A percentile compares a stretch with the other conserved stretches of the same genome.
These are phyloP conservation scores for Trypoxylon attenuatum DNA, from an alignment of 2,888 invertebrate species.

Conservation along the genomic window DNA sequence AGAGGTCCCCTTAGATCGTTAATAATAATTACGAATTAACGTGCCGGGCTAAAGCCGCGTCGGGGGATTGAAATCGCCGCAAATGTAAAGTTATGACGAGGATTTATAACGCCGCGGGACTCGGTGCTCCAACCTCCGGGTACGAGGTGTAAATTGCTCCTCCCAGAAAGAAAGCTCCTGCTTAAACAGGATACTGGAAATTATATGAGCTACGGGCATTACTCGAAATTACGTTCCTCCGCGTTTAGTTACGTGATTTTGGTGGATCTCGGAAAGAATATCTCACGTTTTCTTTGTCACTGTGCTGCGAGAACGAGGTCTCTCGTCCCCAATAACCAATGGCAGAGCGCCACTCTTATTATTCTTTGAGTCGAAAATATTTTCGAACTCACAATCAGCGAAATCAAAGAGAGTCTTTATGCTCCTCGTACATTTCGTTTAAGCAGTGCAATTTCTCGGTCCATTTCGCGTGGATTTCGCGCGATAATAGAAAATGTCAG, in stretches of 20 bases:
- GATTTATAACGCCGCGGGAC: constrained; percentile 61
- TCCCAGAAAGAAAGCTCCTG: constrained; percentile 40
- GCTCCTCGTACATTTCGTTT: constrained; percentile 27
- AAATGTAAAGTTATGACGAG: constrained; percentile 70
- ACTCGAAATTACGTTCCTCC: constrained; percentile 26
- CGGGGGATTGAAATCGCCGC: constrained; percentile 70
- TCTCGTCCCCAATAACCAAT: no score
- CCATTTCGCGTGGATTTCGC: no score
- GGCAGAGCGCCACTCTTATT: no score
- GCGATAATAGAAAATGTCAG: no score
- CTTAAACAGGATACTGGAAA: constrained; percentile 36
- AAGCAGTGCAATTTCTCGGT: constrained; percentile 46
- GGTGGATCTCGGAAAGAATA: no score
- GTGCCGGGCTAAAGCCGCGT: constrained; percentile 61
- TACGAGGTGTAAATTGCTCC: constrained; percentile 42
- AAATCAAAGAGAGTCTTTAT: constrained; percentile 21
- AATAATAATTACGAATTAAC: constrained; percentile 73
- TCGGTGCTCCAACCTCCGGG: constrained; percentile 2
- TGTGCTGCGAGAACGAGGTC: no score
- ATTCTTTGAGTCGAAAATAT: no score
- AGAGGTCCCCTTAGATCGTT: constrained; percentile 61
- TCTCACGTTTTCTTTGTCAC: no score
- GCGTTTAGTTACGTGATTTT: neutral
- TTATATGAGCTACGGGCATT: constrained; percentile 32
- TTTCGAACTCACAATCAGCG: constrained; percentile 41